These are phyloP conservation scores for Diplazon laetatorius DNA, from an alignment of 2,888 invertebrate species.

Conservation along the genomic window DNA sequence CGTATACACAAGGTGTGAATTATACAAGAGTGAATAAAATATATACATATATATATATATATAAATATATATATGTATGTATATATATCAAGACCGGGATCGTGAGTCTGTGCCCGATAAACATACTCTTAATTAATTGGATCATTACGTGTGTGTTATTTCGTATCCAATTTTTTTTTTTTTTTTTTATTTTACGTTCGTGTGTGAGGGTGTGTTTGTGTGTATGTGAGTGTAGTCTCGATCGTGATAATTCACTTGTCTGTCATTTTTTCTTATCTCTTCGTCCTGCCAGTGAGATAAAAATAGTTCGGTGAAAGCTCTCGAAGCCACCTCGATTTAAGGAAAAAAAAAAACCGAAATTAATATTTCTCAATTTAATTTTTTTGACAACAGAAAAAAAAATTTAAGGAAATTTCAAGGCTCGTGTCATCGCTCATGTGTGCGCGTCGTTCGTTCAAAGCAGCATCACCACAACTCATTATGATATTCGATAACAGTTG, in stretches of 20 bases:
- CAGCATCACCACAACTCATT: slow-evolving; percentile 32
- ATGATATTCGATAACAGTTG: slow-evolving; percentile 24
- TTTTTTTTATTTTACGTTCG: slow-evolving; percentile 16
- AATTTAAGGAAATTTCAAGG: slow-evolving; percentile 48
- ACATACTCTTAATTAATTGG: slow-evolving; percentile 56
- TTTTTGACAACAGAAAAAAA: not conserved
- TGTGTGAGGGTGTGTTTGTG: slow-evolving; percentile 32
- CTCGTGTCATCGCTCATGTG: slow-evolving; percentile 17
- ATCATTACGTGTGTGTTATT: slow-evolving; percentile 48
- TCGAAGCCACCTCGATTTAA: slow-evolving; percentile 30
- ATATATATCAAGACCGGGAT: slow-evolving; percentile 59
- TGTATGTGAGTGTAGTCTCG: slow-evolving; percentile 28
- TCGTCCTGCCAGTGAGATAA: slow-evolving; percentile 17
- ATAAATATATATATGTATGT: too few relatives aligned
- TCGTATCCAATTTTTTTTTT: not conserved
- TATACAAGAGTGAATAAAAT: slow-evolving; percentile 60
- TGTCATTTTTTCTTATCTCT: slow-evolving; percentile 6
- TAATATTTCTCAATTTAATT: not conserved
- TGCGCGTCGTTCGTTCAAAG: slow-evolving; percentile 35
- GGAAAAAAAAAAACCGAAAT: not conserved
- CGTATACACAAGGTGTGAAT: slow-evolving; percentile 66
- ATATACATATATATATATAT: too few relatives aligned
- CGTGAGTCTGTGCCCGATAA: slow-evolving; percentile 61
- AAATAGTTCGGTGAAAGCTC: slow-evolving; percentile 43
- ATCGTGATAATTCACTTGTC: slow-evolving; percentile 35